Evolutionary conservation across 92 coral and sea anemone species (phyloP).

Genomic region (Ricordea florida): DNA sequence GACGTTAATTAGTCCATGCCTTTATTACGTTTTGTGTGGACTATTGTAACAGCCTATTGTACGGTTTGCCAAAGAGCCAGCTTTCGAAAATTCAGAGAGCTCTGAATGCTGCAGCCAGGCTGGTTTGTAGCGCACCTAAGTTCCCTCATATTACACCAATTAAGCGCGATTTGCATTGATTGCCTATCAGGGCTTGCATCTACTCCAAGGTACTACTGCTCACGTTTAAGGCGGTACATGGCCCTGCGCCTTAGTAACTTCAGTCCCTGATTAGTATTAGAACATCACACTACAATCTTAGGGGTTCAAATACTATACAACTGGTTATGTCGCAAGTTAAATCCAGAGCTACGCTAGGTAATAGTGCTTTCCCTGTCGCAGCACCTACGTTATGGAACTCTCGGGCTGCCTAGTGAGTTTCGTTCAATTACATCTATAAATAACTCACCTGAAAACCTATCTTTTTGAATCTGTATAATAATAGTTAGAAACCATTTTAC

Average conservation of each 20-base stretch:
- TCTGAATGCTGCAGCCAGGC: conserved; percentile 26
- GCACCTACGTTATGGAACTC: too few relatives aligned
- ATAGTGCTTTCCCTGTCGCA: not conserved
- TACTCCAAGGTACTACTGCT: conserved; percentile 8
- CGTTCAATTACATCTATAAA: too few relatives aligned
- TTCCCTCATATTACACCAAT: conserved; percentile 34
- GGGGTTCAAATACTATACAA: not conserved
- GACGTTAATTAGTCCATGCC: conserved; percentile 22
- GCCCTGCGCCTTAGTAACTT: conserved; percentile 15
- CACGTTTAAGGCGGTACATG: too few relatives aligned
- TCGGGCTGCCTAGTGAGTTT: too few relatives aligned
- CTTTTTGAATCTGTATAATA: too few relatives aligned
- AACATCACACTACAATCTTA: not conserved
- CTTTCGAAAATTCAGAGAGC: conserved; percentile 40
- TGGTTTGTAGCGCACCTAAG: conserved; percentile 18
- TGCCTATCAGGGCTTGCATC: too few relatives aligned
- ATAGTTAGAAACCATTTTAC: too few relatives aligned
- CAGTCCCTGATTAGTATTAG: too few relatives aligned
- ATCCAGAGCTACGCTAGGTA: conserved; percentile 1
- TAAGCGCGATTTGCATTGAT: conserved; percentile 18
- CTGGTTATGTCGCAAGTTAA: not conserved
- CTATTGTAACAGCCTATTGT: conserved; percentile 35
- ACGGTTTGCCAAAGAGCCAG: conserved; percentile 31
- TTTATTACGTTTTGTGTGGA: conserved; percentile 17
- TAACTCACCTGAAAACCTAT: too few relatives aligned